Conservation (phyloP, 2,888 invertebrate species). For the Patella pellucida region DNA sequence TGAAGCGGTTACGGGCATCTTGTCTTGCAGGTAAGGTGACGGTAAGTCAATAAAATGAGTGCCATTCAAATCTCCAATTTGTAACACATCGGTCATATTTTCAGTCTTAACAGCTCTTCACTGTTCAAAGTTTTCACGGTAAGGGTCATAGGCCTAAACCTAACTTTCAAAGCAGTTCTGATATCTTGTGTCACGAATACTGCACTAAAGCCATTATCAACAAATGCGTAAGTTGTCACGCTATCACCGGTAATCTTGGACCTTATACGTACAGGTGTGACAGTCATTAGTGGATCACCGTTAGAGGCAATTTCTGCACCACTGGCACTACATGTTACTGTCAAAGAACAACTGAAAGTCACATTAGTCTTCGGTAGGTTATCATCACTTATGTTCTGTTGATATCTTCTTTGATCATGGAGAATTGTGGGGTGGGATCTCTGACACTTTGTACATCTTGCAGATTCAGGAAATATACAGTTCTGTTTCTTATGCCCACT, state of each 20-base stretch:
- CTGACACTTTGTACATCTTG: not conserved
- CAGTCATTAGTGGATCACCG: not conserved
- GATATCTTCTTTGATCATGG: not conserved
- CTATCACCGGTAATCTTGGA: not conserved
- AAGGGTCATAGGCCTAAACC: not conserved
- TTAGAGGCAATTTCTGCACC: not conserved
- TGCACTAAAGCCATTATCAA: not conserved
- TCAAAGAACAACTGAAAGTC: not conserved
- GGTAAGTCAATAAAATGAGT: not conserved
- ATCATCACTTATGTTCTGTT: not conserved
- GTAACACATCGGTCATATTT: not conserved
- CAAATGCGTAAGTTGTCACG: not conserved
- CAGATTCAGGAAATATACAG: not conserved
- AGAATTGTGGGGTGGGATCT: not conserved
- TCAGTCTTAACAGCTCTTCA: not conserved
- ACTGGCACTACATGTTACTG: not conserved
- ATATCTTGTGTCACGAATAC: not conserved
- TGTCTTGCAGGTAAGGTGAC: not conserved
- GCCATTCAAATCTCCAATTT: conserved; percentile 2
- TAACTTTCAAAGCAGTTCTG: not conserved
- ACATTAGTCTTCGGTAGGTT: not conserved
- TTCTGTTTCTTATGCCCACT: not conserved
- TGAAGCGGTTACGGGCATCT: not conserved
- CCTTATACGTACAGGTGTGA: not conserved
- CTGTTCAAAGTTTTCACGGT: not conserved